Evolutionary conservation across 2,797 vertebrate genomes (phyloP).

Genomic region (Coilia nasus): DNA sequence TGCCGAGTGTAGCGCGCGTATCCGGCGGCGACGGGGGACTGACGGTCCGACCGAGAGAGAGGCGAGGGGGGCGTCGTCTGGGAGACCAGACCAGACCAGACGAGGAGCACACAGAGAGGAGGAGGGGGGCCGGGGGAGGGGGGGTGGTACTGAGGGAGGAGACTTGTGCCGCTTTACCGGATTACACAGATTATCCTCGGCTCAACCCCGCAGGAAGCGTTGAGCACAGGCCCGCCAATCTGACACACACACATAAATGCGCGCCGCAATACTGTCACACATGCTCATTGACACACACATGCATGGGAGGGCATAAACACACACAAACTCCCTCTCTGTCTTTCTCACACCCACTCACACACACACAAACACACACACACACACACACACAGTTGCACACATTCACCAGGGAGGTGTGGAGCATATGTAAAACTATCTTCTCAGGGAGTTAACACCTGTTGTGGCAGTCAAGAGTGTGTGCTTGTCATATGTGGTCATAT

Average conservation of each 20-base stretch:
- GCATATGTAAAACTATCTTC: conserved; percentile 20
- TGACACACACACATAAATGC: not conserved
- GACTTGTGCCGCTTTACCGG: conserved; percentile 66
- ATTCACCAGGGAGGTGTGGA: not conserved
- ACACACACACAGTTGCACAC: not conserved
- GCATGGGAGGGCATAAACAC: conserved; percentile 28
- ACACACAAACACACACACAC: conserved; percentile 13
- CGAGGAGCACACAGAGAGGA: not conserved
- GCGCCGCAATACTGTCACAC: not conserved
- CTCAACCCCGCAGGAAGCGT: conserved; percentile 74
- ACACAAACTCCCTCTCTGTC: conserved; percentile 35
- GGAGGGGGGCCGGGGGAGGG: conserved; percentile 1
- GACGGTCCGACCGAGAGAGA: not conserved
- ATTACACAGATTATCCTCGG: conserved; percentile 79
- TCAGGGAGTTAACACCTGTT: not conserved
- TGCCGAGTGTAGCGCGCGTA: conserved; percentile 40
- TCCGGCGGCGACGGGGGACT: not conserved
- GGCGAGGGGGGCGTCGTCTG: not conserved
- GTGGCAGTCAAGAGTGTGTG: conserved; percentile 9
- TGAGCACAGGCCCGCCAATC: conserved; percentile 53
- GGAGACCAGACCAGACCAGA: conserved; percentile 3
- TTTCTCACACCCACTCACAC: not conserved
- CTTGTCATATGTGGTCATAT: not conserved
- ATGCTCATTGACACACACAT: not conserved
- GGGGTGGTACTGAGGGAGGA: conserved; percentile 48